Evolutionary conservation across 2,113 vertebrate species (phyloP).

Genomic region (Isichthys henryi): DNA sequence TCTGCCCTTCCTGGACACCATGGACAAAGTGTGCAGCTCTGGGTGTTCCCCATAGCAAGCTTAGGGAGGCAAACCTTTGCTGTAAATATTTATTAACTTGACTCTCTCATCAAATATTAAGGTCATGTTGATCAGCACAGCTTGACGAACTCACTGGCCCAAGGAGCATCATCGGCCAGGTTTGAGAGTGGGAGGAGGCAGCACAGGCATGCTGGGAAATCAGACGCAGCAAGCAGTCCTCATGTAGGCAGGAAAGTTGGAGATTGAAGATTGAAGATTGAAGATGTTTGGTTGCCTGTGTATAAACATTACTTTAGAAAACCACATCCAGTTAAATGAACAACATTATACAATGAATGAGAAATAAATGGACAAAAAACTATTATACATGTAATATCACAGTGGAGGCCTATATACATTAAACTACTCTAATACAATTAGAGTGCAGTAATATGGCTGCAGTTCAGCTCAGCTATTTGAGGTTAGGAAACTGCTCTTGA

Average conservation of each 20-base stretch:
- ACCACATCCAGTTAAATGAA: background rate
- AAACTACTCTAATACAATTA: background rate
- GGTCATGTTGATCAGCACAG: constrained; percentile 38
- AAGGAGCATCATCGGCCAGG: background rate
- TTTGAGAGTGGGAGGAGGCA: background rate
- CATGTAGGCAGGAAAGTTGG: background rate
- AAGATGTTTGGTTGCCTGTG: background rate
- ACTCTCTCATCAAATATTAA: constrained; percentile 57
- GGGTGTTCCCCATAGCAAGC: constrained; percentile 56
- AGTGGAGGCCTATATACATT: background rate
- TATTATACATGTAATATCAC: background rate
- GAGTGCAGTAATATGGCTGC: background rate
- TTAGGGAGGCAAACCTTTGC: constrained; percentile 43
- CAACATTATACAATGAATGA: background rate
- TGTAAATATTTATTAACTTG: constrained; percentile 42
- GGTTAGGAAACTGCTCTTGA: background rate
- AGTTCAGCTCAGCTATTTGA: background rate
- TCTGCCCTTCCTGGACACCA: constrained; percentile 34
- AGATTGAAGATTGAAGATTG: background rate
- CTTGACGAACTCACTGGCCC: constrained; percentile 6
- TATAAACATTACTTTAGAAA: background rate
- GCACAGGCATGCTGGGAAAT: background rate
- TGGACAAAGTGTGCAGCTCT: constrained; percentile 54
- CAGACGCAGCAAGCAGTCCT: background rate
- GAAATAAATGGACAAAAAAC: background rate